These are phyloP conservation scores for Hipposideros larvatus DNA, from an alignment of 2,797 vertebrate genomes.

Conservation along the genomic window DNA sequence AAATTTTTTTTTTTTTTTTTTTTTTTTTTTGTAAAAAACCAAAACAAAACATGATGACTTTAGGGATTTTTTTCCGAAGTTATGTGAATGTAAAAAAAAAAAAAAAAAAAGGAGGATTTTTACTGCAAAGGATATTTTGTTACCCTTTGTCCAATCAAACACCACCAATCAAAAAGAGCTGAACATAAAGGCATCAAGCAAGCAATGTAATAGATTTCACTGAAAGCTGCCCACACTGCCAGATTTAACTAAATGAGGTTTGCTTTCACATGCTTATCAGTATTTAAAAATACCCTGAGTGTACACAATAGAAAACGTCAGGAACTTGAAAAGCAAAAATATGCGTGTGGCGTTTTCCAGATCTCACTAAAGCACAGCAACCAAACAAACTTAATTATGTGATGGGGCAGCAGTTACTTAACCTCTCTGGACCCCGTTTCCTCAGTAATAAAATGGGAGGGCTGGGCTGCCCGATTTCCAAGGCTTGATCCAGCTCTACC, in stretches of 20 bases:
- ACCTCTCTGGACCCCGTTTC: slow-evolving; percentile 56
- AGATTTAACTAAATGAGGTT: slow-evolving; percentile 40
- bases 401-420: slow-evolving; percentile 31
- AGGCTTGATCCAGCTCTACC: background rate
- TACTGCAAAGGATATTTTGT: slow-evolving; percentile 28
- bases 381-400: slow-evolving; percentile 73
- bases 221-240: slow-evolving; percentile 40
- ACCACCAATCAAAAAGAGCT: slow-evolving; percentile 59
- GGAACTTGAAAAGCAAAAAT: slow-evolving; percentile 70
- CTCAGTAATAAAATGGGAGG: slow-evolving; percentile 8
- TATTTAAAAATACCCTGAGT: slow-evolving; percentile 70
- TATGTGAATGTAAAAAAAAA: background rate
- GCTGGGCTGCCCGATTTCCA: background rate
- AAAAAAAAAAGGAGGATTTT: slow-evolving; percentile 9
- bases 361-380: slow-evolving; percentile 48
- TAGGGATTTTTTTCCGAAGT: slow-evolving; percentile 60
- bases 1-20: background rate
- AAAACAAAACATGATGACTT: slow-evolving; percentile 23
- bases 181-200: background rate
- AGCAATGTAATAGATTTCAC: slow-evolving; percentile 42
- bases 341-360: slow-evolving; percentile 45
- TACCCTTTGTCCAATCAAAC: slow-evolving; percentile 63
- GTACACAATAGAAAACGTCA: slow-evolving; percentile 72
- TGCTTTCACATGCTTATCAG: slow-evolving; percentile 65
- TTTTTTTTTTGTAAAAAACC: background rate